phyloP scores from a whole-genome alignment of 2,797 vertebrate species.

The Notamacropus eugenii region DNA sequence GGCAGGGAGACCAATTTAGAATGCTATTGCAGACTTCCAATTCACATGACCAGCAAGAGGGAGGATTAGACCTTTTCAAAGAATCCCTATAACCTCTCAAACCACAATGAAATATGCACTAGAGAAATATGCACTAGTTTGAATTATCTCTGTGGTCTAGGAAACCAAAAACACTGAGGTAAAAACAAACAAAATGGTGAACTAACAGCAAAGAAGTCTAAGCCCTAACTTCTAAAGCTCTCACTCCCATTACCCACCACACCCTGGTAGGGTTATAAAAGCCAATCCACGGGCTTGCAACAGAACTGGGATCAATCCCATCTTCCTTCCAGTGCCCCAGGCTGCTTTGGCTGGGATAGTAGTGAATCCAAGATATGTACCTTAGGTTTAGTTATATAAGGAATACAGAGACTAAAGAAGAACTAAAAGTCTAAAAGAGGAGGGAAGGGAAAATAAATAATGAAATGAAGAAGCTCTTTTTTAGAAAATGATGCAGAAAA shows the following conservation, averaged over 20 bases:
- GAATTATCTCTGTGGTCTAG: background rate
- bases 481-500: background rate
- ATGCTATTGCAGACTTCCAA: background rate
- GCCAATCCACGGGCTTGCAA: background rate
- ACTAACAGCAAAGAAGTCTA: background rate
- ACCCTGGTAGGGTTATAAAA: background rate
- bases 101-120: background rate
- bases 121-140: too few relatives aligned
- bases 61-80: background rate
- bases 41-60: background rate
- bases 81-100: background rate
- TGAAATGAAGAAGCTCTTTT: background rate
- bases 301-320: background rate
- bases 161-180: background rate
- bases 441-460: background rate
- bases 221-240: background rate
- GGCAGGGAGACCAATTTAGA: background rate
- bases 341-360: background rate
- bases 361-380: background rate
- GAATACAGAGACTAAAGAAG: background rate
- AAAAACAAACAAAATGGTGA: background rate
- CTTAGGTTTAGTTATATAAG: background rate
- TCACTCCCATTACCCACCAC: background rate
- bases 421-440: background rate
- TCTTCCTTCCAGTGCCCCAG: background rate